Conservation (phyloP, 2,888 invertebrate genomes). For the Eristalis tenax region DNA sequence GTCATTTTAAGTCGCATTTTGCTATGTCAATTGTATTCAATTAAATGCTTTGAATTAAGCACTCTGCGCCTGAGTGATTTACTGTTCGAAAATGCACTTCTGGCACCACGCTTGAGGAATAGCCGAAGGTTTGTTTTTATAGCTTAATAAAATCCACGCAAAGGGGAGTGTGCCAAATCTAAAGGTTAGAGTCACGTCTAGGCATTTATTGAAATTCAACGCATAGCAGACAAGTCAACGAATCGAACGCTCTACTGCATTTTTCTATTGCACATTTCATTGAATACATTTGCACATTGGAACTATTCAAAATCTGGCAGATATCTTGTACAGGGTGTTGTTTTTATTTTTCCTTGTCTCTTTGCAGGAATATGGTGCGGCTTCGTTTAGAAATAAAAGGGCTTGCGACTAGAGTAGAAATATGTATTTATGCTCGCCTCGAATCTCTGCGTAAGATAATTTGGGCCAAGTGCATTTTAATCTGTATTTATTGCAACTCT, state of each 20-base stretch:
- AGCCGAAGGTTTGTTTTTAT: background rate
- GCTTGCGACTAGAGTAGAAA: background rate
- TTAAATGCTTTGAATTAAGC: background rate
- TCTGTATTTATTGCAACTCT: too few species aligned
- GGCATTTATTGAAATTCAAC: background rate
- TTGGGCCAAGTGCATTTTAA: too few species aligned
- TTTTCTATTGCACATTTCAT: background rate
- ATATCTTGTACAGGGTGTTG: background rate
- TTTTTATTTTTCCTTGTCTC: background rate
- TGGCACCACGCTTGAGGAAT: background rate
- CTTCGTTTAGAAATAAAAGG: background rate
- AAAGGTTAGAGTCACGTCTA: background rate
- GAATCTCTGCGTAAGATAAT: too few species aligned
- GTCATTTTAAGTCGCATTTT: background rate
- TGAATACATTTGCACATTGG: background rate
- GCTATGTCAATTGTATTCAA: background rate
- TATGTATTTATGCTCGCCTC: too few species aligned
- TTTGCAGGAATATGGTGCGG: background rate
- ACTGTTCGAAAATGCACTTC: background rate
- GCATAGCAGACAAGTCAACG: background rate
- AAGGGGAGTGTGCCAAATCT: background rate
- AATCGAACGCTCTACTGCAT: background rate
- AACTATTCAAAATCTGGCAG: background rate
- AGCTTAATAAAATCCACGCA: background rate
- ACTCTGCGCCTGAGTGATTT: background rate